A percentile compares a stretch with the other conserved stretches of the same genome.
Evolutionary conservation across 2,113 vertebrate genomes (phyloP).

Genomic region (Misgurnus mizolepis): DNA sequence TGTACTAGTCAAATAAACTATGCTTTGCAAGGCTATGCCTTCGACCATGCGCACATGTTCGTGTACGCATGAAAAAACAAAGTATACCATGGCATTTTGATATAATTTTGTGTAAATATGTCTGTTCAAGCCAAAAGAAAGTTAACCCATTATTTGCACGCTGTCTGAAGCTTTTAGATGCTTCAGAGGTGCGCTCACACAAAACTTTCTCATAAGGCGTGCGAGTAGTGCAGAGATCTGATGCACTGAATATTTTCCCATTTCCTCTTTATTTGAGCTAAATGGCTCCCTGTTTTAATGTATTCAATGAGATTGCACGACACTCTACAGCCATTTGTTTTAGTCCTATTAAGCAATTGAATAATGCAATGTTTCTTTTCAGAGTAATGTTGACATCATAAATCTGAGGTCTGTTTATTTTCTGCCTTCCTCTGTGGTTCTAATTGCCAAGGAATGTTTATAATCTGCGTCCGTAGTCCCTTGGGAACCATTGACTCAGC

Average conservation of each 20-base stretch:
- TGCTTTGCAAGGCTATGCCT: too few species aligned
- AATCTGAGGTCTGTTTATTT: constrained; percentile 9
- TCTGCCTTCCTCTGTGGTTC: constrained; percentile 10
- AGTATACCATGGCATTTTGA: too few species aligned
- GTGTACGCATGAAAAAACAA: too few species aligned
- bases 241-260: neutral
- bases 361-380: neutral
- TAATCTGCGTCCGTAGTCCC: neutral
- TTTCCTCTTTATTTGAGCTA: neutral
- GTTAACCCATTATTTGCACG: too few species aligned
- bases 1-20: too few species aligned
- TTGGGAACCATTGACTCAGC: constrained; percentile 20
- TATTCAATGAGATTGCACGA: neutral
- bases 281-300: neutral
- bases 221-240: neutral
- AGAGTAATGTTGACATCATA: neutral
- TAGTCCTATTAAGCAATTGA: neutral
- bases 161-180: too few species aligned
- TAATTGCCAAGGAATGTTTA: constrained; percentile 29
- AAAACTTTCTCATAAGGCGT: too few species aligned
- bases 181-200: too few species aligned
- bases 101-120: too few species aligned
- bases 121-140: too few species aligned
- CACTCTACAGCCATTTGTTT: neutral
- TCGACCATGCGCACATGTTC: too few species aligned